These are phyloP conservation scores for Drosophila trapezifrons DNA, from an alignment of 1,140 invertebrate genomes.

Conservation along the genomic window DNA sequence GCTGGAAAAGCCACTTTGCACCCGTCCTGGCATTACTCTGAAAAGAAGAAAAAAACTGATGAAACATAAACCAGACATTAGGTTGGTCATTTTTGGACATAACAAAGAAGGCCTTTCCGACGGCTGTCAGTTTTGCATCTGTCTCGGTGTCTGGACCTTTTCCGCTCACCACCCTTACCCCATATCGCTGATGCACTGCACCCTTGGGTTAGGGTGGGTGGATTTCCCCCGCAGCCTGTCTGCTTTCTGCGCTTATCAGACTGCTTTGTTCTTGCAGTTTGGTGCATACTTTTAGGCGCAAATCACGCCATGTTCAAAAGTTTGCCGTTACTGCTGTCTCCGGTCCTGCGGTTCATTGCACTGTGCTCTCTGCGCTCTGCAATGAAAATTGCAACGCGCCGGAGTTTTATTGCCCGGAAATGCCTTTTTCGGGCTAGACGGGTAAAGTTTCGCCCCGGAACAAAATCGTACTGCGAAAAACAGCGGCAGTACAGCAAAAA, in stretches of 20 bases:
- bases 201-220: neutral
- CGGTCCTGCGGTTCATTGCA: conserved; percentile 63
- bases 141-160: conserved; percentile 20
- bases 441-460: conserved; percentile 36
- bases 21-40: no score
- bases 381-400: conserved; percentile 67
- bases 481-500: neutral
- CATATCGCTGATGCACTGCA: neutral
- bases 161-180: neutral
- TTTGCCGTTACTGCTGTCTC: conserved; percentile 51
- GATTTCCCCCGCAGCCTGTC: conserved; percentile 16
- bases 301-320: conserved; percentile 58
- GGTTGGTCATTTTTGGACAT: conserved; percentile 33
- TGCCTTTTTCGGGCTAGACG: conserved; percentile 53
- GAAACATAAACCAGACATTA: conserved; percentile 30
- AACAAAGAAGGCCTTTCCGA: conserved; percentile 7
- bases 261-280: conserved; percentile 50
- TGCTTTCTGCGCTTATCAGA: conserved; percentile 47
- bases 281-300: conserved; percentile 65
- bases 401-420: conserved; percentile 75
- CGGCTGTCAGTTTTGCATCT: conserved; percentile 26
- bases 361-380: conserved; percentile 24
- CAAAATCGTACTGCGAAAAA: neutral
- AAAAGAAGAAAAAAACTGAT: neutral
- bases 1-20: neutral